These are phyloP conservation scores for Drosophila stalkeri DNA, from an alignment of 2,888 invertebrate species.

Conservation along the genomic window DNA sequence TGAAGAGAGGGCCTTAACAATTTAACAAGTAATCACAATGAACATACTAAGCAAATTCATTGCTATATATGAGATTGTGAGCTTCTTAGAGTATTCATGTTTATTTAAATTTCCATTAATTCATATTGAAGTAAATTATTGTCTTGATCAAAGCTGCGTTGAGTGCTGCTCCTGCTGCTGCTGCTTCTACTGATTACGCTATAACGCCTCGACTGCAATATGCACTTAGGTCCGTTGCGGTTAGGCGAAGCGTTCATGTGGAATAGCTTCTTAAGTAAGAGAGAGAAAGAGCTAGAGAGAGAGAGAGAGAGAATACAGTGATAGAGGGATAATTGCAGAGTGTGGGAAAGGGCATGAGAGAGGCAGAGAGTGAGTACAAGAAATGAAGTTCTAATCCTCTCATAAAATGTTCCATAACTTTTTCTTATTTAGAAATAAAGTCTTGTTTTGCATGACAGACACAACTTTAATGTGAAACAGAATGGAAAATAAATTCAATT, in stretches of 20 bases:
- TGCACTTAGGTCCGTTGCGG: constrained; percentile 19
- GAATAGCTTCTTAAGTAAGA: constrained; percentile 16
- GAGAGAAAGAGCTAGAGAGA: neutral
- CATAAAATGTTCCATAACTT: constrained; percentile 4
- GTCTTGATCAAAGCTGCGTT: neutral
- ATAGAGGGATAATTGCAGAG: neutral
- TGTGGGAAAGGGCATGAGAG: neutral
- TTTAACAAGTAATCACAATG: too few species aligned
- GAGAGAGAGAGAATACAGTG: neutral
- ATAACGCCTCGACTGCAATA: constrained; percentile 60
- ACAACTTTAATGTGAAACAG: neutral
- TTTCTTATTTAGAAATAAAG: constrained; percentile 3
- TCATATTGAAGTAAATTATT: constrained; percentile 2
- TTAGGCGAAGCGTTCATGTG: constrained; percentile 47
- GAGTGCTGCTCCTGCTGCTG: neutral
- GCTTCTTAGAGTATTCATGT: neutral
- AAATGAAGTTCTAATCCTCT: neutral
- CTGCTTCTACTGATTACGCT: constrained; percentile 52
- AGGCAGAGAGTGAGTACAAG: neutral
- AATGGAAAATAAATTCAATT: neutral
- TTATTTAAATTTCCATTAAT: neutral
- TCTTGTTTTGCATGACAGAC: constrained; percentile 1
- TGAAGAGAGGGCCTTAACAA: too few species aligned
- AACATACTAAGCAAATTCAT: neutral
- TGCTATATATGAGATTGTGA: neutral